Evolutionary conservation across 2,888 invertebrate genomes (phyloP).

Genomic region (Cheilosia soror): DNA sequence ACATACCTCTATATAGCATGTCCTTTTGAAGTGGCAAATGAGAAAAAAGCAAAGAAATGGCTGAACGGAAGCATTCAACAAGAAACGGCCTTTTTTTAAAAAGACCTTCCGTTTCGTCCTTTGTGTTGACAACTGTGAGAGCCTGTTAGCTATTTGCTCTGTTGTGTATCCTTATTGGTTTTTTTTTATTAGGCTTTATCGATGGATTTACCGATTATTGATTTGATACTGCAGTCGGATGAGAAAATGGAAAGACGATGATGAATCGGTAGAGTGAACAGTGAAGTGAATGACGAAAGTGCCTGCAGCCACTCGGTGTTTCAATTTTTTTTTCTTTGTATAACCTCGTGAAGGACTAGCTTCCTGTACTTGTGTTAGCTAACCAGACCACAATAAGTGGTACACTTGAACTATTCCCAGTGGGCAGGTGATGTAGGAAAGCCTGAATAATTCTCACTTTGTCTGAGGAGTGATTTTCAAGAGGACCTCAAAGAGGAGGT

Average conservation of each 20-base stretch:
- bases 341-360: constrained; percentile 53
- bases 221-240: constrained; percentile 53
- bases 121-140: constrained; percentile 27
- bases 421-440: constrained; percentile 44
- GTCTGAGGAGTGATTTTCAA: constrained; percentile 61
- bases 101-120: constrained; percentile 4
- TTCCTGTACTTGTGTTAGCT: constrained; percentile 73
- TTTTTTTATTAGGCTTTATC: constrained; percentile 22
- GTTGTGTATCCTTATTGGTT: constrained; percentile 18
- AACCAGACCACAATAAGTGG: constrained; percentile 75
- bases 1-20: not conserved
- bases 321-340: constrained; percentile 18
- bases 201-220: constrained; percentile 58
- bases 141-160: constrained; percentile 13
- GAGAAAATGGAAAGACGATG: constrained; percentile 27
- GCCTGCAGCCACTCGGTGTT: constrained; percentile 69
- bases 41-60: not conserved
- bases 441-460: constrained; percentile 55
- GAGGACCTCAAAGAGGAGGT: not conserved
- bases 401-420: constrained; percentile 64
- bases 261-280: constrained; percentile 68
- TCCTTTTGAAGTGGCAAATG: constrained; percentile 18
- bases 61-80: constrained; percentile 20
- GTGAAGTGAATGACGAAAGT: constrained; percentile 64
- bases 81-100: constrained; percentile 9